Conservation (phyloP, 1,140 invertebrate species). For the Bombus polaris region DNA sequence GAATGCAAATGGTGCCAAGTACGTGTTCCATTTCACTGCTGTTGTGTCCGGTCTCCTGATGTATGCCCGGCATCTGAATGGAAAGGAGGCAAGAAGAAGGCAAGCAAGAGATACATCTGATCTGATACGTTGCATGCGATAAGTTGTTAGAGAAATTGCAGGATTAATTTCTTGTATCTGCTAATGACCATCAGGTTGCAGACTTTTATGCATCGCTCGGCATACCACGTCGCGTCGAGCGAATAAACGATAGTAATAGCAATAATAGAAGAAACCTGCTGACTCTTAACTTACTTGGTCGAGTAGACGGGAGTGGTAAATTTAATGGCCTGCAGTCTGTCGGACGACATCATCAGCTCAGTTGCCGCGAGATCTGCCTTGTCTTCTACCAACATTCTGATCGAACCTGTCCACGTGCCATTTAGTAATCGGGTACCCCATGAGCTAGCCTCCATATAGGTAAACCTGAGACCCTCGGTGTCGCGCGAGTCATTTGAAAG, state of each 20-base stretch:
- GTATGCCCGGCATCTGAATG: conserved; percentile 72
- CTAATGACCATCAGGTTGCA: no score
- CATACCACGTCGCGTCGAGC: no score
- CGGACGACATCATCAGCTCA: conserved; percentile 77
- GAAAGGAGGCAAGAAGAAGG: not conserved
- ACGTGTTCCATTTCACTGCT: conserved; percentile 78
- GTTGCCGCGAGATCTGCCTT: conserved; percentile 75
- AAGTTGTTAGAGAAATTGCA: no score
- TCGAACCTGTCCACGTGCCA: conserved; percentile 75
- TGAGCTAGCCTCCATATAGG: conserved; percentile 61
- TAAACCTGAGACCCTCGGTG: conserved; percentile 57
- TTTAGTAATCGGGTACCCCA: conserved; percentile 73
- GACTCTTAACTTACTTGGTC: conserved; percentile 68
- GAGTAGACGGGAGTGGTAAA: conserved; percentile 79
- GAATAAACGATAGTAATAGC: not conserved
- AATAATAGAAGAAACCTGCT: not conserved
- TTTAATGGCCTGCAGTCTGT: conserved; percentile 72
- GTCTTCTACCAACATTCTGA: conserved; percentile 71
- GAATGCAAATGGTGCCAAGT: conserved; percentile 73
- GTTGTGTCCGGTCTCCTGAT: conserved; percentile 75
- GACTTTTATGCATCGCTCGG: no score
- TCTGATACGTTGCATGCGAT: no score
- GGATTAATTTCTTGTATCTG: no score
- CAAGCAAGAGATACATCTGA: no score
- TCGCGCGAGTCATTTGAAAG: no score